Percentiles rank a stretch among this genome's conserved stretches.
phyloP scores from a whole-genome alignment of 2,113 vertebrate species.

The Colistium nudipinnis region DNA sequence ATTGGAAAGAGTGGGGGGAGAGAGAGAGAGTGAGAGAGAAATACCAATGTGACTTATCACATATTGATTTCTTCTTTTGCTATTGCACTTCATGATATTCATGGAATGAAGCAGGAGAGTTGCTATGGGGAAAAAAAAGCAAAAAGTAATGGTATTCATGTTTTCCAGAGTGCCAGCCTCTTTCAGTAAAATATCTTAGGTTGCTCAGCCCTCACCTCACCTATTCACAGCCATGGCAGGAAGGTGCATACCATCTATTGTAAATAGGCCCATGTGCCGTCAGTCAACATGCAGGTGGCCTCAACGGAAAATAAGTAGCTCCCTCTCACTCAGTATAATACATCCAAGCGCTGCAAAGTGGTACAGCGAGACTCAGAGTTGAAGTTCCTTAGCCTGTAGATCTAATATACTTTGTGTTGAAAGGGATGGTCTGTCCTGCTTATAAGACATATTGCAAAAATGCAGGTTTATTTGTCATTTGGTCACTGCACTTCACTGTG shows the following conservation, averaged over 20 bases:
- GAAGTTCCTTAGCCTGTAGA: slow-evolving; percentile 11
- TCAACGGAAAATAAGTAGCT: slow-evolving; percentile 27
- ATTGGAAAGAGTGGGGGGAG: slow-evolving; percentile 1
- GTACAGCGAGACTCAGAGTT: not conserved
- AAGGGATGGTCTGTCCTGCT: slow-evolving; percentile 20
- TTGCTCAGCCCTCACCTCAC: slow-evolving; percentile 25
- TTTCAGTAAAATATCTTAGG: slow-evolving; percentile 49
- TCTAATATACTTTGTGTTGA: slow-evolving; percentile 38
- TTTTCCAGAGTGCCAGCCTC: slow-evolving; percentile 24
- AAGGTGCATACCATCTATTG: slow-evolving; percentile 19
- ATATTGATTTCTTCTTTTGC: slow-evolving; percentile 33
- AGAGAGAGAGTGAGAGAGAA: not conserved
- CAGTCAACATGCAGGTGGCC: slow-evolving; percentile 28
- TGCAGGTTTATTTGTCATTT: slow-evolving; percentile 54
- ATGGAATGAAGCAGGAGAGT: slow-evolving; percentile 12
- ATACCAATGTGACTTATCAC: slow-evolving; percentile 23
- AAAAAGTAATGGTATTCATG: slow-evolving; percentile 38
- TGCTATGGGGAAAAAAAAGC: not conserved
- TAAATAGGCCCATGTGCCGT: slow-evolving; percentile 32
- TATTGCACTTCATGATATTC: slow-evolving; percentile 30
- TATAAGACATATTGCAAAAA: slow-evolving; percentile 39
- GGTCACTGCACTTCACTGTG: slow-evolving; percentile 42
- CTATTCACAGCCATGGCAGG: slow-evolving; percentile 25
- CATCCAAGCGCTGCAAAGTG: slow-evolving; percentile 2
- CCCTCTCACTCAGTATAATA: slow-evolving; percentile 19